These are phyloP conservation scores for Diaprepes abbreviatus DNA, from an alignment of 2,888 invertebrate species.

Conservation along the genomic window DNA sequence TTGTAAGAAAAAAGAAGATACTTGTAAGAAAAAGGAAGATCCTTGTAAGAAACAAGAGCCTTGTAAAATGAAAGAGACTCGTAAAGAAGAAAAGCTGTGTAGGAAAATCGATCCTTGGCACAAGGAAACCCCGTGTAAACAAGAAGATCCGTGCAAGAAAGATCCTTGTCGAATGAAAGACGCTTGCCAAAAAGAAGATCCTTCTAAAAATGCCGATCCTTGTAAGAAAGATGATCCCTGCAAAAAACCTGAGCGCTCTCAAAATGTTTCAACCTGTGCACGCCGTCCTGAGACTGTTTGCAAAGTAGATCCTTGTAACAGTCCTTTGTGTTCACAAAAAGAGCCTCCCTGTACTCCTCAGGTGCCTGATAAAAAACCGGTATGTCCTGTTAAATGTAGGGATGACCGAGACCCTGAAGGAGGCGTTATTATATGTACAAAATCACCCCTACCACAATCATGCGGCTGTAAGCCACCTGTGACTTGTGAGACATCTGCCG, in stretches of 20 bases:
- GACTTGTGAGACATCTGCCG: neutral
- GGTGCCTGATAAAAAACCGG: too few relatives aligned
- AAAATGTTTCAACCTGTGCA: neutral
- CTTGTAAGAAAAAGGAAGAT: conserved; percentile 42
- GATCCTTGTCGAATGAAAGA: conserved; percentile 48
- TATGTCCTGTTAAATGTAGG: too few relatives aligned
- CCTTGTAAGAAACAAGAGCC: conserved; percentile 50
- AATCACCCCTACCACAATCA: neutral
- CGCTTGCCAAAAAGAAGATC: conserved; percentile 41
- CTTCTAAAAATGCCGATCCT: conserved; percentile 44
- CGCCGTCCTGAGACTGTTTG: conserved; percentile 18
- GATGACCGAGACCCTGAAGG: conserved; percentile 16
- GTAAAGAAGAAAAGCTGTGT: conserved; percentile 45
- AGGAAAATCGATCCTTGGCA: conserved; percentile 31
- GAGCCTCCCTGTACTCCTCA: conserved; percentile 4
- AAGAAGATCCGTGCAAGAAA: conserved; percentile 50
- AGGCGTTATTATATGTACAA: conserved; percentile 31
- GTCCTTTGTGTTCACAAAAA: neutral
- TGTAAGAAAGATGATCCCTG: conserved; percentile 44
- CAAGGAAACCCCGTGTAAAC: conserved; percentile 48
- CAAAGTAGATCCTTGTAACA: conserved; percentile 41
- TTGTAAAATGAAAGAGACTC: conserved; percentile 49
- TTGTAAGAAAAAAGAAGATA: conserved; percentile 38
- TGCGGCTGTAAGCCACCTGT: neutral
- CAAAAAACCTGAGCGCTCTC: conserved; percentile 33